A percentile compares a stretch with the other conserved stretches of the same genome.
Conservation (phyloP, 30 jellyfish, hydroid and myxozoan genomes). For the Mastigias papua region DNA sequence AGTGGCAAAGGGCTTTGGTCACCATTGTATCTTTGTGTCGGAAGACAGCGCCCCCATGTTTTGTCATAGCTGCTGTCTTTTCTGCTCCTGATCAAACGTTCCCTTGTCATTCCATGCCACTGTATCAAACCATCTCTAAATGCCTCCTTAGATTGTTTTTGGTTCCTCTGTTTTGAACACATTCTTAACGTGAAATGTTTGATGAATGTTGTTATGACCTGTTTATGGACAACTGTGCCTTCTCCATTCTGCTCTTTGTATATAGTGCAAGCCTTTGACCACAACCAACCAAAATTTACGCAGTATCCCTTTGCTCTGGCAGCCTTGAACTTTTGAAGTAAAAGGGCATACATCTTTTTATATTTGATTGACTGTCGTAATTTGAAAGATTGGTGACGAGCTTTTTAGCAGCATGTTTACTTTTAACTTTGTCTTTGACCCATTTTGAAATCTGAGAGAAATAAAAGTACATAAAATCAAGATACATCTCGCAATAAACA, state of each 20-base stretch:
- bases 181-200: slow-evolving; percentile 8
- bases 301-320: slow-evolving; percentile 70
- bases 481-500: neutral
- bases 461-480: neutral
- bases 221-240: slow-evolving; percentile 27
- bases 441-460: slow-evolving; percentile 6
- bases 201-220: slow-evolving; percentile 24
- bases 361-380: slow-evolving; percentile 60
- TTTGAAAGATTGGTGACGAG: slow-evolving; percentile 24
- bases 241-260: slow-evolving; percentile 28
- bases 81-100: slow-evolving; percentile 53
- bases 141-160: slow-evolving; percentile 50
- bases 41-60: slow-evolving; percentile 60
- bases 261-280: slow-evolving; percentile 76
- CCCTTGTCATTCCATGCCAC: slow-evolving; percentile 62
- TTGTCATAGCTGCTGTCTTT: slow-evolving; percentile 27
- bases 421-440: slow-evolving; percentile 31
- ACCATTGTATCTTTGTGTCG: slow-evolving; percentile 49
- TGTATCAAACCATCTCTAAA: slow-evolving; percentile 45
- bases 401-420: slow-evolving; percentile 7
- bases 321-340: slow-evolving; percentile 10
- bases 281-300: slow-evolving; percentile 65
- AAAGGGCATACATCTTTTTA: slow-evolving; percentile 43
- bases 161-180: slow-evolving; percentile 43
- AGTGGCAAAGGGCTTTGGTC: slow-evolving; percentile 43